Evolutionary conservation across 2,797 vertebrate genomes (phyloP), one percentile per base, ranked within the genome.

Genomic region (Miichthys miiuy): DNA sequence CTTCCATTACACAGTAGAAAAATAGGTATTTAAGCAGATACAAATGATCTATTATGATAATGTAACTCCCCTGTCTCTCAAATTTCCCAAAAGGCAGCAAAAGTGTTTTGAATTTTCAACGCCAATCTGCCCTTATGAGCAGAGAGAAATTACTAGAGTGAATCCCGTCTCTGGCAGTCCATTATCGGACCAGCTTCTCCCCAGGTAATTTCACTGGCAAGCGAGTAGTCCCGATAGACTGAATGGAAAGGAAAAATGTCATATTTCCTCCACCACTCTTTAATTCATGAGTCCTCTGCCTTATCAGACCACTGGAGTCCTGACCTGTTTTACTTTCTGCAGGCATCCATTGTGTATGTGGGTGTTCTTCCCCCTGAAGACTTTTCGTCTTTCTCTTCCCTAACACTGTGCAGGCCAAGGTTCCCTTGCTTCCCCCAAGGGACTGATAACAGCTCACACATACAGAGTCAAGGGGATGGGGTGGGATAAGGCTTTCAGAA

Each of bases 291-390:
- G 94, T 94, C 84, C 85, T 89, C 83, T 87, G 80, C 90, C 87
- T 95, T 95, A 95, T 95, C 94, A 91, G 90, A 88, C 84, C 89
- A 77, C 92, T 84, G 83, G 91, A 94, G 94, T 91, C 91, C 89
- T 93, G 92, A 94, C 94, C 92, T 92, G 88, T 93, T 94, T 95
- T 94, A 94, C 92, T 94, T 94, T 94, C 91, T 83, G 90, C 80
- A 77, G 90, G 89, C 83, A 68, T 87, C 89, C 86, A 82, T 91
- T 94, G 92, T 93, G 83, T 88, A 90, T 87, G 88, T 87, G 91
- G 91, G 91, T 92, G 90, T 92, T 86, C 90, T 83, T 88, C 81
- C 84, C 86, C 92, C 82, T 21, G 66, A 87, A 84, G 82, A 91
- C 89, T 88, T 38, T 84, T 65, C 64, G 30, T 71, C 84, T 88